A percentile compares a stretch with the other conserved stretches of the same genome.
These are phyloP conservation scores for Vulpes vulpes DNA, from an alignment of 2,113 vertebrate genomes.

Conservation along the genomic window DNA sequence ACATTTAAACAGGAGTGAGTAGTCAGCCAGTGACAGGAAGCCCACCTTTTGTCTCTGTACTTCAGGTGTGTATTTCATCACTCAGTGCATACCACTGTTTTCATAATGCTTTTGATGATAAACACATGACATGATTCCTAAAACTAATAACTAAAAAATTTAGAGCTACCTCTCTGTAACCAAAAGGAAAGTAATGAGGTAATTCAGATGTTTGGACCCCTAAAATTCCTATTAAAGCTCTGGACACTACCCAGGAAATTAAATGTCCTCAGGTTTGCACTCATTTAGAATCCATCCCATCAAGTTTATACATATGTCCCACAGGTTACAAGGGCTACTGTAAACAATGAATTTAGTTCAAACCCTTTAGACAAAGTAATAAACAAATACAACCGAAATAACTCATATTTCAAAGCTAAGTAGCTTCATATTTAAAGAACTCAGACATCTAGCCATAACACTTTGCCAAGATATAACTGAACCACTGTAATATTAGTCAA, in stretches of 20 bases:
- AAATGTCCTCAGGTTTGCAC: not conserved
- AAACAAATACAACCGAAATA: constrained; percentile 23
- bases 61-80: constrained; percentile 3
- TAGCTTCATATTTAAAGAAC: not conserved
- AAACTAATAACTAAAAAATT: constrained; percentile 44
- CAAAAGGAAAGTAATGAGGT: not conserved
- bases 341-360: constrained; percentile 42
- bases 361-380: not conserved
- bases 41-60: not conserved
- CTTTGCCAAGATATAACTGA: not conserved
- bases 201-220: not conserved
- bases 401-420: not conserved
- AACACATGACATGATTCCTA: constrained; percentile 34
- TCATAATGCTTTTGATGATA: constrained; percentile 35
- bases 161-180: not conserved
- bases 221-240: constrained; percentile 13
- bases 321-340: not conserved
- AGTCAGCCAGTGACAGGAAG: not conserved
- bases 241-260: constrained; percentile 13
- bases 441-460: constrained; percentile 5
- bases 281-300: not conserved
- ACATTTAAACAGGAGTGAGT: not conserved
- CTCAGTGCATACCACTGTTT: not conserved
- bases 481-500: not conserved
- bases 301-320: not conserved